These are phyloP conservation scores for Drosophila macrospina DNA, from an alignment of 2,888 invertebrate genomes.

Conservation along the genomic window DNA sequence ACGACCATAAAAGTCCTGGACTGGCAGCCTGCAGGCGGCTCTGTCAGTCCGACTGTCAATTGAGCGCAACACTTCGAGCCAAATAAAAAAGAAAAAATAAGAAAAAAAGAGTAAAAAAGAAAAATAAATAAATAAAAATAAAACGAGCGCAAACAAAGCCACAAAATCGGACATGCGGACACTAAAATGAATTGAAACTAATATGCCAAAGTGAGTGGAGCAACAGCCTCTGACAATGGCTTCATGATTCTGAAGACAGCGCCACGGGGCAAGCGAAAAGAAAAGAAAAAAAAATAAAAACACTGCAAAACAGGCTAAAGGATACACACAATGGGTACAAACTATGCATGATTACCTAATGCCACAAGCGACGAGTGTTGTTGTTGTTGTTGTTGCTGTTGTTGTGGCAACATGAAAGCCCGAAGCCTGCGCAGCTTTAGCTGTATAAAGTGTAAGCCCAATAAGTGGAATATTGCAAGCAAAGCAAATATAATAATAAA, in stretches of 20 bases:
- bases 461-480: slow-evolving; percentile 8
- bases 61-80: slow-evolving; percentile 76
- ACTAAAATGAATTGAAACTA: slow-evolving; percentile 82
- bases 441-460: slow-evolving; percentile 7
- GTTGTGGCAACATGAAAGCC: slow-evolving; percentile 4
- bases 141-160: slow-evolving; percentile 70
- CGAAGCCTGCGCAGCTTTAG: background rate
- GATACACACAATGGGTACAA: slow-evolving; percentile 60
- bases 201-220: slow-evolving; percentile 80
- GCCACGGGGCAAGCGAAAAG: slow-evolving; percentile 53
- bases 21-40: slow-evolving; percentile 75
- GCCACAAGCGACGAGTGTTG: slow-evolving; percentile 36
- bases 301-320: slow-evolving; percentile 59
- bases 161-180: slow-evolving; percentile 69
- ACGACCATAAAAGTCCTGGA: slow-evolving; percentile 78
- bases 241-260: slow-evolving; percentile 71
- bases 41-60: slow-evolving; percentile 81
- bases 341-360: slow-evolving; percentile 69
- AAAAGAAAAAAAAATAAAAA: slow-evolving; percentile 16
- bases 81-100: slow-evolving; percentile 20
- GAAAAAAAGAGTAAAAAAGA: slow-evolving; percentile 11
- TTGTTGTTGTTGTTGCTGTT: background rate
- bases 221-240: slow-evolving; percentile 67
- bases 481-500: too few relatives aligned
- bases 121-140: slow-evolving; percentile 20